Base-by-base conservation (phyloP, 2,797 vertebrate genomes). In the Rallus crepitans region DNA sequence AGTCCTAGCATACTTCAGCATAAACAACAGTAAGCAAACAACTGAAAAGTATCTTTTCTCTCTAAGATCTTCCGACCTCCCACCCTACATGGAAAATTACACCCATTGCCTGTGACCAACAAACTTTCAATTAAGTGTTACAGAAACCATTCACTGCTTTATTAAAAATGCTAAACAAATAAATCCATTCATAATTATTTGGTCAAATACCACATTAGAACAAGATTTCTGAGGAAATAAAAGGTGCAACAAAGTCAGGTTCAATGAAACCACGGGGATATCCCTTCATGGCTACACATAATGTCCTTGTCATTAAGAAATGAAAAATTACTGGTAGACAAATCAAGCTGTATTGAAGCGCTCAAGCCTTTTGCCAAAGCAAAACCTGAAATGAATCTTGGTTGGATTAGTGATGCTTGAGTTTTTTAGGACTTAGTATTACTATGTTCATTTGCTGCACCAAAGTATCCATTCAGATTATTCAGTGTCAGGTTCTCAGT, bases 301-400 rank as follows among this genome's bases (percentile, higher is more conserved):
- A 63, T 42, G 23, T 64, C 45, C 65, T 66, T 75, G 24, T 57
- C 69, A 75, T 61, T 59, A 81, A 69, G 33, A 94, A 89, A 72
- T 39, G 12, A 93, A 72, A 79, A 71, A 69, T 37, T 73, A 71
- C 25, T 55, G 28, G 35, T 59, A 80, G 65, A 81, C 39, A 80
- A 79, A 69, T 35, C 33, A 55, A 25, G n/a, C 24, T 65, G 17
- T 37, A 66, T 33, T 72, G 59, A 86, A 72, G 37, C 50, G 65
- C 30, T 71, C 20, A 10, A 91, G 71, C 47, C 12, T 94, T 93
- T 77, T 78, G 42, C 33, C 84, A 71, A 69, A 97, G 37, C 87
- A 60, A 85, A 82, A 65, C 17, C 31, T 35, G 39, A 82, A 92
- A 89, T 45, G 0, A 91, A 70, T 52, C 55, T 48, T 45, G 35